A percentile compares a stretch with the other conserved stretches of the same genome.
Conservation (phyloP, 1,140 invertebrate genomes). For the Drosophila melanica region DNA sequence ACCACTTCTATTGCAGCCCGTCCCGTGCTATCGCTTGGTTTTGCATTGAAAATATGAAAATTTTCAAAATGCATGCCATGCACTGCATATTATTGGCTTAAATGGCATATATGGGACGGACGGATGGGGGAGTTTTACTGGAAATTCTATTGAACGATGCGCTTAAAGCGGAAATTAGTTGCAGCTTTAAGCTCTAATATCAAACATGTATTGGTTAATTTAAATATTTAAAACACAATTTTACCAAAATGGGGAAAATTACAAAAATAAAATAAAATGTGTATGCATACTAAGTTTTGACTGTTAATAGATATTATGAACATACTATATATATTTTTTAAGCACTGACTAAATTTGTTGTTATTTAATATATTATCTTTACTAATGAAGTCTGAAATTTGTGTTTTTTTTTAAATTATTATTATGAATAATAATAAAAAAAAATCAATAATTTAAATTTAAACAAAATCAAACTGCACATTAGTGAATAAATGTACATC, state of each 20-base stretch:
- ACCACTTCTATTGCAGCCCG: not conserved
- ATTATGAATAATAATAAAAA: too few relatives aligned
- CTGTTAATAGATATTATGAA: too few relatives aligned
- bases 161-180: constrained; percentile 10
- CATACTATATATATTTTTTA: too few relatives aligned
- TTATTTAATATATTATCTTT: too few relatives aligned
- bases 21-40: too few relatives aligned
- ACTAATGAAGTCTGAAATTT: too few relatives aligned
- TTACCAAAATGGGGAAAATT: not conserved
- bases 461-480: too few relatives aligned
- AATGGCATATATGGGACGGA: constrained; percentile 24
- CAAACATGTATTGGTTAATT: not conserved
- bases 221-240: constrained; percentile 1
- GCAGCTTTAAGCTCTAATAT: not conserved
- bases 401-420: too few relatives aligned
- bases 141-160: constrained; percentile 12
- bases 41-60: constrained; percentile 45
- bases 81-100: constrained; percentile 45
- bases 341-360: too few relatives aligned
- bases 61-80: constrained; percentile 62
- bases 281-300: too few relatives aligned
- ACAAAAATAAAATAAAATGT: not conserved
- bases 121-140: not conserved
- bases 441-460: too few relatives aligned
- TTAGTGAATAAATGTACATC: not conserved